Conservation (phyloP, 2,888 invertebrate genomes). For the Metallyticus violacea region DNA sequence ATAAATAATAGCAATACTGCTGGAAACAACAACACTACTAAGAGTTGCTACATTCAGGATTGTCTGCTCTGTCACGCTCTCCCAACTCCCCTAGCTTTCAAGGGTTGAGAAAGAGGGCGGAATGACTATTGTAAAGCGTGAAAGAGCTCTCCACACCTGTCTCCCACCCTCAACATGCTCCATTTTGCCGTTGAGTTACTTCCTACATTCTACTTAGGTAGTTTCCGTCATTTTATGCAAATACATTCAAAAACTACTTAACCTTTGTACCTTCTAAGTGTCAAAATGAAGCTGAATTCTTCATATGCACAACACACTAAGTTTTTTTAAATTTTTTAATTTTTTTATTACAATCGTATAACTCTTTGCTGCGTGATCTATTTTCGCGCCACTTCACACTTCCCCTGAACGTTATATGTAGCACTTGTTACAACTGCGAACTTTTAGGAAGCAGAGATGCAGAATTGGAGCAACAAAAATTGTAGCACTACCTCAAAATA, state of each 20-base stretch:
- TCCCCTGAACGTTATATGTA: not conserved
- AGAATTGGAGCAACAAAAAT: not conserved
- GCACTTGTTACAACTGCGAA: not conserved
- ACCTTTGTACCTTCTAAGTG: no score
- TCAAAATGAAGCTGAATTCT: no score
- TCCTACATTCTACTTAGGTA: not conserved
- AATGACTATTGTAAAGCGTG: conserved; percentile 29
- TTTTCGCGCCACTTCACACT: not conserved
- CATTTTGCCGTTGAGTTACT: not conserved
- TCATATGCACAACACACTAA: no score
- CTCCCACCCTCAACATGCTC: not conserved
- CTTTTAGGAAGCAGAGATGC: not conserved
- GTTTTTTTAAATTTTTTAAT: no score
- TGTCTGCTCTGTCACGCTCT: not conserved
- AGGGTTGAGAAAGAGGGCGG: not conserved
- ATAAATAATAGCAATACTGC: conserved; percentile 21
- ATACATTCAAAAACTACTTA: no score
- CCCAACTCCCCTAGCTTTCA: not conserved
- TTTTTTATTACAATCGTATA: no score
- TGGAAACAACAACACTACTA: not conserved
- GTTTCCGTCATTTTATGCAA: no score
- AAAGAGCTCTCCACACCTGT: conserved; percentile 29
- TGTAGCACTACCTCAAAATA: not conserved
- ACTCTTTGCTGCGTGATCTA: no score
- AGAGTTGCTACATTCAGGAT: not conserved